phyloP scores from a whole-genome alignment of 2,797 vertebrate species.

The Todus mexicanus region DNA sequence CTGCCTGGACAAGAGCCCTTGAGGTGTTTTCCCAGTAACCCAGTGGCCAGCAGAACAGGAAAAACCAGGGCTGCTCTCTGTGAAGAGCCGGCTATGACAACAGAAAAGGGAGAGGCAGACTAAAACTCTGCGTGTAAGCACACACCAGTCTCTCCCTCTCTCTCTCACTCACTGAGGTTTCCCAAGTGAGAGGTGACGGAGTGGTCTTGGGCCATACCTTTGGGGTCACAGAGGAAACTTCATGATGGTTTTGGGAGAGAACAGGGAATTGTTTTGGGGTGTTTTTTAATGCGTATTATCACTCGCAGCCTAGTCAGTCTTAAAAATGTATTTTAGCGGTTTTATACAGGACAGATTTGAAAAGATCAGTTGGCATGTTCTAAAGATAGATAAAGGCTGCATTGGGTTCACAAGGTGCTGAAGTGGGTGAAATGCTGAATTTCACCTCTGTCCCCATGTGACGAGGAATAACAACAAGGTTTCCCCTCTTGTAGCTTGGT shows the following conservation, averaged over 20 bases:
- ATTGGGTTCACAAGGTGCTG: not conserved
- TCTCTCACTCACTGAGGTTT: not conserved
- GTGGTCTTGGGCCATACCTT: not conserved
- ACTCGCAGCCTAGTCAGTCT: not conserved
- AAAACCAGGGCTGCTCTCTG: not conserved
- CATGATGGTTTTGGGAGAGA: not conserved
- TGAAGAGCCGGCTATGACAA: not conserved
- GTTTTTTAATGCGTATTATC: not conserved
- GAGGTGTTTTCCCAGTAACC: not conserved
- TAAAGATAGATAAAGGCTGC: not conserved
- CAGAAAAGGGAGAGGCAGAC: not conserved
- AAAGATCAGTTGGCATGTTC: not conserved
- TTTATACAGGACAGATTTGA: not conserved
- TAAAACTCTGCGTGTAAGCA: not conserved
- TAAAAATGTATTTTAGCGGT: not conserved
- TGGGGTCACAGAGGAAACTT: not conserved
- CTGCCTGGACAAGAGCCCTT: not conserved
- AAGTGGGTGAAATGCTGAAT: not conserved
- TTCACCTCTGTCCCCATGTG: not conserved
- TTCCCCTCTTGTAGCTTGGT: not conserved
- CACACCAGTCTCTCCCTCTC: not conserved
- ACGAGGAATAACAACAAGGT: not conserved
- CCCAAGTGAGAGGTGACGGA: not conserved
- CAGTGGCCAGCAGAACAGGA: constrained; percentile 6
- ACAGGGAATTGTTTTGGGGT: not conserved